Conservation (phyloP, 2,113 vertebrate genomes). For the human region GRCh38 chrX:122623501-122624000, state of each 20-base stretch:
- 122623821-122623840: background rate
- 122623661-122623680: slow-evolving; percentile 3
- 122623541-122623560: slow-evolving; percentile 25
- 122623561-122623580: slow-evolving; percentile 24
- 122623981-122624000: background rate
- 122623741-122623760: background rate
- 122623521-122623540: background rate
- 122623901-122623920: background rate
- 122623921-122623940: background rate
- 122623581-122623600: slow-evolving; percentile 26
- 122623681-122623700: slow-evolving; percentile 29
- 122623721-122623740: background rate
- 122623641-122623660: slow-evolving; percentile 34
- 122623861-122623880: background rate
- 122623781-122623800: background rate
- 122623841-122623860: background rate
- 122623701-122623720: background rate
- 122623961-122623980: background rate
- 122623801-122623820: background rate
- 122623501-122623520: slow-evolving; percentile 34
- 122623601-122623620: background rate
- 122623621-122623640: background rate
- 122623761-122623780: background rate
- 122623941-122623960: background rate
- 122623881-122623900: background rate